A percentile compares a stretch with the other conserved stretches of the same genome.
phyloP scores from a whole-genome alignment of 2,888 invertebrate genomes.

The Anodontia alba region DNA sequence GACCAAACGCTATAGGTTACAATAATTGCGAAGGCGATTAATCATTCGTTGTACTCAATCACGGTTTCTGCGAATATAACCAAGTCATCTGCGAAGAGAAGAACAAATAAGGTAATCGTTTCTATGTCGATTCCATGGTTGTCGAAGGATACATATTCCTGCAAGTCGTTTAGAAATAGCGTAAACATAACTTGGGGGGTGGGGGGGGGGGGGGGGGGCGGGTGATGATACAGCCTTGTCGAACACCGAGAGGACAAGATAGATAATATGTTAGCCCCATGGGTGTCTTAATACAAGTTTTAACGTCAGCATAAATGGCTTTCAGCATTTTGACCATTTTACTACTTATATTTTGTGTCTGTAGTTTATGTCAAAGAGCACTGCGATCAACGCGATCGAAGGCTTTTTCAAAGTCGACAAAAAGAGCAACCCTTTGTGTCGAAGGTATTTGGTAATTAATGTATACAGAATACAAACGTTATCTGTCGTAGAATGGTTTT shows the following conservation, averaged over 20 bases:
- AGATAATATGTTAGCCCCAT: background rate
- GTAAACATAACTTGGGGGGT: constrained; percentile 5
- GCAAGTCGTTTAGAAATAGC: background rate
- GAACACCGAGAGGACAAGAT: background rate
- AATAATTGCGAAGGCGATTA: background rate
- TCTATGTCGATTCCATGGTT: constrained; percentile 5
- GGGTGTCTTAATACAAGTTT: background rate
- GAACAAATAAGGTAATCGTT: constrained; percentile 1
- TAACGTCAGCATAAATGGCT: background rate
- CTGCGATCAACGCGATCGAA: background rate
- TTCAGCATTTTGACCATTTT: constrained; percentile 7
- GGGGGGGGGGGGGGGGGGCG: no score
- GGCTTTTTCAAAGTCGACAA: constrained; percentile 9
- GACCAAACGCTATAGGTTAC: background rate
- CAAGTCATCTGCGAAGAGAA: background rate
- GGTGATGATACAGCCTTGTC: constrained; percentile 6
- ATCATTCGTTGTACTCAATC: background rate
- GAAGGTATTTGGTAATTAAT: background rate
- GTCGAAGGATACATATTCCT: background rate
- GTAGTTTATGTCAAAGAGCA: background rate
- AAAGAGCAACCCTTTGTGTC: background rate
- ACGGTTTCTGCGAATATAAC: background rate
- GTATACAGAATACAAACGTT: background rate
- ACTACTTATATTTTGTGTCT: background rate
- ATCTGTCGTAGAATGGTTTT: background rate